Evolutionary conservation across 2,797 vertebrate species (phyloP).

Genomic region (Enteromius mattozi): DNA sequence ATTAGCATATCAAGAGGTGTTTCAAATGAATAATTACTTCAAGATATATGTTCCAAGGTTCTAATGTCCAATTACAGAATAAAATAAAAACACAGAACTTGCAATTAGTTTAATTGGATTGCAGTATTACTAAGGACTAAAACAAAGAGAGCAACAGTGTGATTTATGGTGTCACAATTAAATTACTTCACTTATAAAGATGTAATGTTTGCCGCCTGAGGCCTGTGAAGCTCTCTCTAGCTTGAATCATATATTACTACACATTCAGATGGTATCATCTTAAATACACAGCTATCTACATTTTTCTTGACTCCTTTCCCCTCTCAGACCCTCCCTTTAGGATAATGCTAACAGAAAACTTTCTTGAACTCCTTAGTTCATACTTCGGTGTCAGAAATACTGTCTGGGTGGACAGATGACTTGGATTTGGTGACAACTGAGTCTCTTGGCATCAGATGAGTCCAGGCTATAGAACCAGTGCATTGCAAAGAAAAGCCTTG

Average conservation of each 20-base stretch:
- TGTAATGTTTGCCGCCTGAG: conserved; percentile 53
- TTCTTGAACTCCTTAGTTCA: background rate
- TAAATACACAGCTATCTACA: background rate
- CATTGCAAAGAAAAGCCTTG: background rate
- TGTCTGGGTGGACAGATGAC: background rate
- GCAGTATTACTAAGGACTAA: conserved; percentile 65
- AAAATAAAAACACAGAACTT: conserved; percentile 69
- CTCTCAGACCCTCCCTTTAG: background rate
- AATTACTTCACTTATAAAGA: conserved; percentile 64
- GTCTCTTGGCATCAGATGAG: background rate
- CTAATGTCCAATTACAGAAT: conserved; percentile 67
- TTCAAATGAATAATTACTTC: conserved; percentile 74
- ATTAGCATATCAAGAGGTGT: conserved; percentile 73
- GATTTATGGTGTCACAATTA: conserved; percentile 61
- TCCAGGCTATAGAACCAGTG: background rate
- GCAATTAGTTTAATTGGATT: conserved; percentile 68
- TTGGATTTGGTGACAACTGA: background rate
- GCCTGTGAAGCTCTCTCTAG: conserved; percentile 55
- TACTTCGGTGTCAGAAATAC: background rate
- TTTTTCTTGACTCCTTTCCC: background rate
- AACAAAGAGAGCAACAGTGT: conserved; percentile 63
- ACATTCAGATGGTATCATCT: background rate
- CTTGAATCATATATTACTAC: conserved; percentile 36
- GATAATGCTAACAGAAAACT: background rate
- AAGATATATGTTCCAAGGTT: conserved; percentile 66